phyloP scores from a whole-genome alignment of 2,797 vertebrate species.

The Eidolon dupreanum region DNA sequence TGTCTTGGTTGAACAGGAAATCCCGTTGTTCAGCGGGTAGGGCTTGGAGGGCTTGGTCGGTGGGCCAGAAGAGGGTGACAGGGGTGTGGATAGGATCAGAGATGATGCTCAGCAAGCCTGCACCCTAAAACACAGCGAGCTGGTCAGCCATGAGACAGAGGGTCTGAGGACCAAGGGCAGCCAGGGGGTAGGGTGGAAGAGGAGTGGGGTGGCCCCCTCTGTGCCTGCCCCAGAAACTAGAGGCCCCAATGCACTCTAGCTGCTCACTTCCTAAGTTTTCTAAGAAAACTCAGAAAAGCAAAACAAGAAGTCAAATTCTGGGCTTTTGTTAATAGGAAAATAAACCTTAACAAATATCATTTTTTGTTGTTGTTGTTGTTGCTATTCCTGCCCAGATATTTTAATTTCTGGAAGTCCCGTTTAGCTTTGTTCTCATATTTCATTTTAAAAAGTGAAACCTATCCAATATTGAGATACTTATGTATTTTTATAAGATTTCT shows the following conservation, averaged over 20 bases:
- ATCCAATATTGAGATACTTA: not conserved
- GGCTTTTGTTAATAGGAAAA: not conserved
- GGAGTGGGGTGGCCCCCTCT: accelerated
- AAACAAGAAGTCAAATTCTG: not conserved
- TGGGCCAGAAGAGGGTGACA: conserved; percentile 93
- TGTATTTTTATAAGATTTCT: not conserved
- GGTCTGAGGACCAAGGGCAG: not conserved
- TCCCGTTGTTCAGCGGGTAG: conserved; percentile 90
- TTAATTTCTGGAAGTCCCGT: not conserved
- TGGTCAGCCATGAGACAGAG: not conserved
- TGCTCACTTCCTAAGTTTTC: not conserved
- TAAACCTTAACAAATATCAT: not conserved
- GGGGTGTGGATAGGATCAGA: conserved; percentile 88
- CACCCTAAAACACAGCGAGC: conserved; percentile 86
- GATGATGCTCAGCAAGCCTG: conserved; percentile 87
- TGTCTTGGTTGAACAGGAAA: conserved; percentile 90
- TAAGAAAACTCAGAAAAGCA: not conserved
- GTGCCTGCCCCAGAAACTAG: not conserved
- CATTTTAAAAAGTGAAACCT: not conserved
- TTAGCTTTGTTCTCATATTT: not conserved
- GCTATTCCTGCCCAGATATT: not conserved
- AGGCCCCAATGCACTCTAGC: not conserved
- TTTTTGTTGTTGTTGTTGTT: not conserved
- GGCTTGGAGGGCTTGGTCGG: conserved; percentile 88
- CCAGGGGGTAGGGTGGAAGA: not conserved